Base-by-base conservation (phyloP, 2,888 invertebrate species). In the Plebejus anna region DNA sequence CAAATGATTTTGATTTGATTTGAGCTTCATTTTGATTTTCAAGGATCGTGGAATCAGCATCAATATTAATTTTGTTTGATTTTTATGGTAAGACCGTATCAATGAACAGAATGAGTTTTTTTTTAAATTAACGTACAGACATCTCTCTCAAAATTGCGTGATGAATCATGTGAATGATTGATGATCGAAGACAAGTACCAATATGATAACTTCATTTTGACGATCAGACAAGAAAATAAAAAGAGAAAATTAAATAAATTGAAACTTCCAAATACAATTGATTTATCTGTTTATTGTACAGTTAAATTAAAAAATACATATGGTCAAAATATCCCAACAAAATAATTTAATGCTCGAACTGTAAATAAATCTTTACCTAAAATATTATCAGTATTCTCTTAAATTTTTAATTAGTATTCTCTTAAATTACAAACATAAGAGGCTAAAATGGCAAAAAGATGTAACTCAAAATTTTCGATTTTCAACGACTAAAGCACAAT, bases 151-250 rank as follows among this genome's bases (percentile, higher is more conserved):
- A 61, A 66, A 66, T 66, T 13, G 66, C 66, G 66, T 66, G 66
- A 66, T 66, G 66, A 66, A 66, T 66, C 66, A 66, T 66, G 66
- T 22, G 4, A 32, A 66, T 66, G 66, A 66, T 66, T 66, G 66
- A 66, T 66, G 66, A 36, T 13, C 32, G 66, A 32, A 32, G 66
- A 66, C 66, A 66, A 66, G 5, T 66, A 32, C 32, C 66, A 59
- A 59, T 9, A 66, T 66, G 66, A 66, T 66, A 32, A 36, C 66
- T 66, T 66, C 32, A 66, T 66, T 66, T 4, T 66, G 36, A 66
- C 32, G 66, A 66, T 36, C 66, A 32, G 66, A 66, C 66, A 66
- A 66, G 66, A 66, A 36, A 66, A 66, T 36, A 66, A 66, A 66
- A 66, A 11, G 66, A 66, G 22, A 61, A 61, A 28, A 22, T 36